These are phyloP conservation scores for rabbit (Oryctolagus cuniculus) DNA, from an alignment of 2,113 vertebrate species.

Conservation along the genomic window DNA sequence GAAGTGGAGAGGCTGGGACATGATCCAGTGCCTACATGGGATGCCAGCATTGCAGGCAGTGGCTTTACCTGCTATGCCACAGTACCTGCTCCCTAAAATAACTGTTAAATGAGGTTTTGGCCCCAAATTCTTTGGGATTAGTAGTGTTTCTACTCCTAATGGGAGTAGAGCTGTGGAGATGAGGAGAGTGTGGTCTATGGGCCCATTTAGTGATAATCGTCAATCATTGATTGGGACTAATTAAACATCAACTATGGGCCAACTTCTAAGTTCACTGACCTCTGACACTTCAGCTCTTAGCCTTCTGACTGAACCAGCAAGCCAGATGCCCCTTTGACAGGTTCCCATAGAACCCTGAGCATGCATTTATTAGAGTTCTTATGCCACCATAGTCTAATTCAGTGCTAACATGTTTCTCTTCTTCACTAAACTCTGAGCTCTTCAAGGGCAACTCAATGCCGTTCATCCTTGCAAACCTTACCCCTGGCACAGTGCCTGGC, in stretches of 20 bases:
- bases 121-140: not conserved
- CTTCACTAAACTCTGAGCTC: slow-evolving; percentile 20
- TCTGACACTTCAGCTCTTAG: not conserved
- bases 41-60: no score
- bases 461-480: slow-evolving; percentile 35
- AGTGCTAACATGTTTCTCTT: not conserved
- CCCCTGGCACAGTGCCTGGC: slow-evolving; percentile 18
- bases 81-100: no score
- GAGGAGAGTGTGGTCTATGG: not conserved
- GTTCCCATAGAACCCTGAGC: not conserved
- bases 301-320: slow-evolving; percentile 6
- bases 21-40: no score
- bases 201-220: not conserved
- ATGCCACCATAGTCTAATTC: not conserved
- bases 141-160: not conserved
- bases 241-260: not conserved
- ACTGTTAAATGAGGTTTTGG: not conserved
- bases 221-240: not conserved
- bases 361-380: not conserved
- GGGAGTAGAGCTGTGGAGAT: not conserved
- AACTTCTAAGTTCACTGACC: not conserved
- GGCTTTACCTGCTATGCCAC: no score
- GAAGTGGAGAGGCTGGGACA: no score
- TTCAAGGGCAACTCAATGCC: not conserved
- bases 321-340: not conserved